These are phyloP conservation scores for Sitodiplosis mosellana DNA, from an alignment of 1,140 invertebrate species.

Conservation along the genomic window DNA sequence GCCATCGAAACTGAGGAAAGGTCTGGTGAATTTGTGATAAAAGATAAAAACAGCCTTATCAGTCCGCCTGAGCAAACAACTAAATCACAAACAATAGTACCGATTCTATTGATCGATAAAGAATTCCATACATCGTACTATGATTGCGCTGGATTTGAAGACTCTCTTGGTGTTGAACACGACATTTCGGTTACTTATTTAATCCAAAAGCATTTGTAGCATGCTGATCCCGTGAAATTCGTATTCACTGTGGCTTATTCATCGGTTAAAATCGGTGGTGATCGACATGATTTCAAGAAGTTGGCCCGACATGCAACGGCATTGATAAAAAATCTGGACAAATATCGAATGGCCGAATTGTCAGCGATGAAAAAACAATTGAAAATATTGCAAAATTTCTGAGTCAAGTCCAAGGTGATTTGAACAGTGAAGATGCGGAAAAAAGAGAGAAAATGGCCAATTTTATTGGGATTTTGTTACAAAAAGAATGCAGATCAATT, in stretches of 20 bases:
- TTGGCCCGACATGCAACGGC: neutral
- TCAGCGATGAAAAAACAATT: neutral
- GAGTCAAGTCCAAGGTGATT: neutral
- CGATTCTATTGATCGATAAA: neutral
- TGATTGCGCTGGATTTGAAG: neutral
- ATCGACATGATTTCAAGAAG: neutral
- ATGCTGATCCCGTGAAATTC: neutral
- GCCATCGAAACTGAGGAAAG: neutral
- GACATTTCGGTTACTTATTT: neutral
- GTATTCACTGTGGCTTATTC: neutral
- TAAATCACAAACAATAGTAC: neutral
- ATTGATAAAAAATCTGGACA: neutral
- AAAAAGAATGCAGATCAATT: neutral
- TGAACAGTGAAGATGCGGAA: neutral
- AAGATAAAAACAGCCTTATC: neutral
- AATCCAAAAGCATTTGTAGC: neutral
- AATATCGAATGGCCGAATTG: neutral
- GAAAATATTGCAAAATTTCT: neutral
- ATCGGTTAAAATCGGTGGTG: neutral
- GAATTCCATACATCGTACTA: neutral
- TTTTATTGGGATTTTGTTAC: neutral
- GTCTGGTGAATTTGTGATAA: neutral
- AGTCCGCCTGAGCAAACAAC: neutral
- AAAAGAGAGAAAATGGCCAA: neutral
- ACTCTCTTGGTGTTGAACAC: neutral